Evolutionary conservation across 2,113 vertebrate genomes (phyloP).

Genomic region (Chitala chitala): DNA sequence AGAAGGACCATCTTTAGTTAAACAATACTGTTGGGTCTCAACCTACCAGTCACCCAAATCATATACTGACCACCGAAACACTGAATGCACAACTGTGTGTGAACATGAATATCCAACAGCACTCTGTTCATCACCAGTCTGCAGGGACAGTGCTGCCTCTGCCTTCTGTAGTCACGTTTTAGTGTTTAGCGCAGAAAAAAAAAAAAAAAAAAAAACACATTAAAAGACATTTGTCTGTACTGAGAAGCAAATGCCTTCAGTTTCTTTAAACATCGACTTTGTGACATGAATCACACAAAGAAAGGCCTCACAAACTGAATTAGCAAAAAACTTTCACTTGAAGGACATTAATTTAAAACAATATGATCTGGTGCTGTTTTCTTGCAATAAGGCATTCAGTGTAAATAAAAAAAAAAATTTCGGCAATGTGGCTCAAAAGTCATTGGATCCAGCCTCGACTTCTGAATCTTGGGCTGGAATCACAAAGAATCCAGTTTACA

Average conservation of each 20-base stretch:
- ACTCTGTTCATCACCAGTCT: too few species aligned
- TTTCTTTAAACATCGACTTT: not conserved
- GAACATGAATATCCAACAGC: too few species aligned
- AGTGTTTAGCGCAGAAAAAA: too few species aligned
- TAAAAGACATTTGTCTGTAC: too few species aligned
- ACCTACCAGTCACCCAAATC: too few species aligned
- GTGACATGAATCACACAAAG: not conserved
- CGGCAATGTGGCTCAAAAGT: slow-evolving; percentile 33
- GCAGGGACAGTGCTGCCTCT: too few species aligned
- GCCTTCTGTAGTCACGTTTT: too few species aligned
- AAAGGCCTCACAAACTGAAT: not conserved
- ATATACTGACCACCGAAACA: too few species aligned
- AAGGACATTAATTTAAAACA: slow-evolving; percentile 15
- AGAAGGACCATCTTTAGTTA: too few species aligned
- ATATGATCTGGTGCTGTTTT: slow-evolving; percentile 57
- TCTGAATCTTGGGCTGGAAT: slow-evolving; percentile 27
- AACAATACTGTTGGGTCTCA: too few species aligned
- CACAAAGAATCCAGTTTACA: slow-evolving; percentile 50
- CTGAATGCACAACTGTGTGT: too few species aligned
- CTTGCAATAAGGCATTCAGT: slow-evolving; percentile 70
- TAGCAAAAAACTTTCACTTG: not conserved
- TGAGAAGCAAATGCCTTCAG: not conserved
- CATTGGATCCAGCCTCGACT: slow-evolving; percentile 25
- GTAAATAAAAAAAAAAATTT: slow-evolving; percentile 39
- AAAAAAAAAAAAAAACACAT: too few species aligned